These are phyloP conservation scores for Miltochrista miniata DNA, from an alignment of 2,888 invertebrate species.

Conservation along the genomic window DNA sequence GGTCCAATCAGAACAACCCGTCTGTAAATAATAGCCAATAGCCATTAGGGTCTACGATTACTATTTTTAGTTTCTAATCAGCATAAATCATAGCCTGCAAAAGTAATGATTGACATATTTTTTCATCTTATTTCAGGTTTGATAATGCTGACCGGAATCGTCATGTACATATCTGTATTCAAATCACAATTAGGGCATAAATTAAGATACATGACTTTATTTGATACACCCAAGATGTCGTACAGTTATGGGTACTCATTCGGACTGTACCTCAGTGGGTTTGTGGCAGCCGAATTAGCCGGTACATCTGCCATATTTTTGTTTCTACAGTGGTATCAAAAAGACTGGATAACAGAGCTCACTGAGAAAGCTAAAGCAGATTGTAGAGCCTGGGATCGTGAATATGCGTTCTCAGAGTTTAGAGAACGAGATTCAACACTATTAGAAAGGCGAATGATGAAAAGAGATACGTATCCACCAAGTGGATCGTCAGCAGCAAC, in stretches of 20 bases:
- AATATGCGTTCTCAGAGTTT: constrained; percentile 78
- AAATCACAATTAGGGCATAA: constrained; percentile 96
- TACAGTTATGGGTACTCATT: constrained; percentile 96
- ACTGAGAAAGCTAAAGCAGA: constrained; percentile 78
- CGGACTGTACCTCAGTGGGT: constrained; percentile 92
- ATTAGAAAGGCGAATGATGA: constrained; percentile 74
- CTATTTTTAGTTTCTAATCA: too few species aligned
- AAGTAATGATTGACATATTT: not conserved
- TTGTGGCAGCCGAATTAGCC: constrained; percentile 92
- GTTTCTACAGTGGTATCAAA: constrained; percentile 91
- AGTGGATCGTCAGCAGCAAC: constrained; percentile 74
- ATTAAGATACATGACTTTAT: constrained; percentile 90
- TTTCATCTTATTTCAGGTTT: constrained; percentile 85
- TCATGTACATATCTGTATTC: constrained; percentile 96
- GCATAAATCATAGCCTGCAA: not conserved
- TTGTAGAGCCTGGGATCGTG: constrained; percentile 76
- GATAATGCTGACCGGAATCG: constrained; percentile 94
- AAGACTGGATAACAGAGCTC: constrained; percentile 83
- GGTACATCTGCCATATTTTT: constrained; percentile 94
- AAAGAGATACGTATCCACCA: constrained; percentile 75
- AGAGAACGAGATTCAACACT: constrained; percentile 74
- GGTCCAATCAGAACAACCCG: too few species aligned
- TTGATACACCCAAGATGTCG: constrained; percentile 91
- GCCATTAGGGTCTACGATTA: too few species aligned
- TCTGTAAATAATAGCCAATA: too few species aligned